Conservation (phyloP, 2,113 vertebrate species). For the Gopherus evgoodei region DNA sequence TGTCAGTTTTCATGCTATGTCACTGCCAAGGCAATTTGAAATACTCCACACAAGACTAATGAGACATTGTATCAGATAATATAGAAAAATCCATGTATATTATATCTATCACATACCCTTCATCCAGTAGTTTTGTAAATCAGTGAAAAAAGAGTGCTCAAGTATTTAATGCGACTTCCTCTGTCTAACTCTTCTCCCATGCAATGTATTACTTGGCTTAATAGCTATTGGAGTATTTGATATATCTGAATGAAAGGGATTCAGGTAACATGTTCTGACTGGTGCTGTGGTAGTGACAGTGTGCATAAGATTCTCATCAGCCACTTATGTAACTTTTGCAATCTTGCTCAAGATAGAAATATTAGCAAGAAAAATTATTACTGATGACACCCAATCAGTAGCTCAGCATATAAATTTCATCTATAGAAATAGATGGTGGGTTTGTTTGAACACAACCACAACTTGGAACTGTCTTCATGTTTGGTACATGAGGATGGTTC, state of each 20-base stretch:
- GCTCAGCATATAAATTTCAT: not conserved
- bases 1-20: not conserved
- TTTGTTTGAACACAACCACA: not conserved
- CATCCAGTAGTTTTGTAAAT: not conserved
- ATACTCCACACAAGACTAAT: not conserved
- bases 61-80: not conserved
- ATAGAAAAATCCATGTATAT: not conserved
- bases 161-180: not conserved
- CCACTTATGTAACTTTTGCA: not conserved
- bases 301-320: not conserved
- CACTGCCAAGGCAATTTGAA: not conserved
- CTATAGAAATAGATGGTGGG: not conserved
- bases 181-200: not conserved
- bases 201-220: not conserved
- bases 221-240: not conserved
- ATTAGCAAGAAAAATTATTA: constrained; percentile 1
- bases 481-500: not conserved
- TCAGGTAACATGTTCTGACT: not conserved
- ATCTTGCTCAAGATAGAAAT: not conserved
- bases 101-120: not conserved
- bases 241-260: not conserved
- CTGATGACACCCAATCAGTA: not conserved
- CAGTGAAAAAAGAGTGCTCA: not conserved
- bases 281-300: not conserved
- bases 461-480: not conserved